Evolutionary conservation across 2,113 vertebrate genomes (phyloP).

Genomic region (Apeltes quadracus): DNA sequence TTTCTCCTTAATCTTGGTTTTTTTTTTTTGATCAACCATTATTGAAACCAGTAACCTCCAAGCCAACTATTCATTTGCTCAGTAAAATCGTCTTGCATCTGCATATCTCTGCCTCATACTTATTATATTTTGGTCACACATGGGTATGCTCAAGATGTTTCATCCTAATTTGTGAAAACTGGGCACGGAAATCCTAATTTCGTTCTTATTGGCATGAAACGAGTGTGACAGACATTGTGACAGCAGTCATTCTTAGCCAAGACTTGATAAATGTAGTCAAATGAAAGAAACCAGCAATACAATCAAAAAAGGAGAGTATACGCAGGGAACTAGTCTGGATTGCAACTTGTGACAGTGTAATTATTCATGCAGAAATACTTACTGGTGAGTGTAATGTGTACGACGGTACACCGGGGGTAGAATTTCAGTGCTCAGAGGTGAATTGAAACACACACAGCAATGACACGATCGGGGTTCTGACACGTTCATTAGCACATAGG

Average conservation of each 20-base stretch:
- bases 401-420: constrained; percentile 66
- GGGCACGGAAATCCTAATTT: background rate
- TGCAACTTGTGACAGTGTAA: too few relatives aligned
- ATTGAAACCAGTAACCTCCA: background rate
- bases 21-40: background rate
- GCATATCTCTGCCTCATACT: background rate
- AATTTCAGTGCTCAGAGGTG: constrained; percentile 69
- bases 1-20: background rate
- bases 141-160: background rate
- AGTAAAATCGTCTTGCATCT: too few relatives aligned
- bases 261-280: constrained; percentile 29
- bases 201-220: constrained; percentile 2
- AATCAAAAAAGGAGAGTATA: constrained; percentile 41
- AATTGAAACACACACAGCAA: constrained; percentile 78
- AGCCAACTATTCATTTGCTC: too few relatives aligned
- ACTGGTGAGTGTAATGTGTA: constrained; percentile 60
- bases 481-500: constrained; percentile 81
- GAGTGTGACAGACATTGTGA: constrained; percentile 9
- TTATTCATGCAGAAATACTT: constrained; percentile 67
- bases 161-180: background rate
- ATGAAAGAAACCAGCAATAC: constrained; percentile 28
- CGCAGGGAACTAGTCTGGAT: constrained; percentile 33
- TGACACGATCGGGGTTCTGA: constrained; percentile 73
- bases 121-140: background rate
- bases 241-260: constrained; percentile 6